Base-by-base conservation (phyloP, 1,140 invertebrate species). In the Leptinotarsa defecta region DNA sequence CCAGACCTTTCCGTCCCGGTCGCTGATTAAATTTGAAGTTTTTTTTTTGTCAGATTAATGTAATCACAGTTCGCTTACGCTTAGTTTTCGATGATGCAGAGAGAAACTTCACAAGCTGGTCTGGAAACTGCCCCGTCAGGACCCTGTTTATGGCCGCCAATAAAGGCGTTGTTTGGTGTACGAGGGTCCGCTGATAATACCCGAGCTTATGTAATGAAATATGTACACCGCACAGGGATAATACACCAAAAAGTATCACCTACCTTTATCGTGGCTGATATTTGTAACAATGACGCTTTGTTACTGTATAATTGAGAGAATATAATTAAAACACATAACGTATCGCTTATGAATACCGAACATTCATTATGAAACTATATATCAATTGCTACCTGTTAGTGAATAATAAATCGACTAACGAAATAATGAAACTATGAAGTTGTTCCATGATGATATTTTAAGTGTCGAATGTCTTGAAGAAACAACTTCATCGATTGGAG, bases 111-210 rank as follows among this genome's bases (percentile, higher is more conserved):
- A 19, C 52, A 13, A 19, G 52, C 52, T 19, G 52, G 19, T 65
- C 19, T 15, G 6, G 52, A 67, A 34, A 73, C 63, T 24, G 34
- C 52, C 43, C 74, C 78, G 67, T 43, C 71, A 74, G 76, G 74
- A 78, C 67, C 68, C 27, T 68, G 71, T 79, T 79, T 78, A 78
- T 76, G 76, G 71, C 74, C 74, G n/a, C 76, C 76, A 77, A 79
- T 77, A 79, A 79, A 78, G 76, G 78, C 76, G 76, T 79, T 78
- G 76, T 34, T 27, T 62, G 78, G 27, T 72, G 72, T 73, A 49
- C 73, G 52, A 57, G 70, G 73, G 76, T 78, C 76, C 78, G 72
- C 72, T 79, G 78, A 78, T 78, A 76, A 77, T 79, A 76, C 78
- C 62, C 43, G n/a, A 73, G 78, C 71, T 76, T 78, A 77, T 76